Conservation (phyloP, 2,888 invertebrate species). For the Balanococcus diminutus region DNA sequence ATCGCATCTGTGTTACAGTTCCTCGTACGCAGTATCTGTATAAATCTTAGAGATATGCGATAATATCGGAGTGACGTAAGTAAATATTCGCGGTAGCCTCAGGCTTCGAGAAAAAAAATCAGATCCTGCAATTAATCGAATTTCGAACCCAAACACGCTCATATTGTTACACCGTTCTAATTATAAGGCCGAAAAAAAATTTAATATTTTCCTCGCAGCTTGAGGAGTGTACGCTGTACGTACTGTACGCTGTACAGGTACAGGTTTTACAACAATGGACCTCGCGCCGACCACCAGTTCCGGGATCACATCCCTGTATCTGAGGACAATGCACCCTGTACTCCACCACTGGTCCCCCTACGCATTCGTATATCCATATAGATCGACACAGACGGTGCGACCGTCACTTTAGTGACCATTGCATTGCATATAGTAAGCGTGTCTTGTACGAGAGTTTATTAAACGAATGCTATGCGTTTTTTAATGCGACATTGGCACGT, state of each 20-base stretch:
- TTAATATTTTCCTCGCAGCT: not conserved
- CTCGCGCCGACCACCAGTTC: not conserved
- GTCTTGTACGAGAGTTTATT: not conserved
- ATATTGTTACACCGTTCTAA: slow-evolving; percentile 1
- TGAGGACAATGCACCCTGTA: not conserved
- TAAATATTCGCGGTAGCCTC: not conserved
- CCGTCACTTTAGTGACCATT: not conserved
- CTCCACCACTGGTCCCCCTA: not conserved
- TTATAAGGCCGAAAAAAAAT: not conserved
- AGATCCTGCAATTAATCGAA: slow-evolving; percentile 11
- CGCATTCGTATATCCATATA: not conserved
- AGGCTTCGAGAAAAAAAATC: not conserved
- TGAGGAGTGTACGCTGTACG: not conserved
- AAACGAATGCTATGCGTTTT: not conserved
- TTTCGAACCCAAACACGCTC: not conserved
- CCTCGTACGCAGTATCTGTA: not conserved
- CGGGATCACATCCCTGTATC: slow-evolving; percentile 1
- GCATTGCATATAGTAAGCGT: not conserved
- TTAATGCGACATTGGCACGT: not conserved
- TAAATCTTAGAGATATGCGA: not conserved
- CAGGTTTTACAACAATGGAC: slow-evolving; percentile 1
- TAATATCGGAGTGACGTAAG: not conserved
- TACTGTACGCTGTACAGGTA: too few species aligned
- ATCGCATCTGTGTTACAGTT: not conserved
- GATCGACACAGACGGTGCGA: not conserved